Evolutionary conservation across 2,113 vertebrate genomes (phyloP).

Genomic region (Pavo muticus): DNA sequence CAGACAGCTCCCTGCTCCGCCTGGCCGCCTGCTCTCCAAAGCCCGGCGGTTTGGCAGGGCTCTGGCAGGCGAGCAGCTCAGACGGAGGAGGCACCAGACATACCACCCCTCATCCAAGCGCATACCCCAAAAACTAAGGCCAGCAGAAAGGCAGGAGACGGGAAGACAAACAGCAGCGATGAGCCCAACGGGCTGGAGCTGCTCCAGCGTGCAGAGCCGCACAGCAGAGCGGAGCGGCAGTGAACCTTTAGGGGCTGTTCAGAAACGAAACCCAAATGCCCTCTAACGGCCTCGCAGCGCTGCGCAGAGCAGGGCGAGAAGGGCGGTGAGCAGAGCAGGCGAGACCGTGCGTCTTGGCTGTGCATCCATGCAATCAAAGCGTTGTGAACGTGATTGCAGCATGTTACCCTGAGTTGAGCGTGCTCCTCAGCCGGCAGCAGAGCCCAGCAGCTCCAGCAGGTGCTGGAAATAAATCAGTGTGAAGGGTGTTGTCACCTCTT

Average conservation of each 20-base stretch:
- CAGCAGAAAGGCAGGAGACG: not conserved
- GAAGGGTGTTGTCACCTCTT: not conserved
- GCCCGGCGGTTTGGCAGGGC: conserved; percentile 31
- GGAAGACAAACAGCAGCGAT: not conserved
- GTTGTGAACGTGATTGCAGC: not conserved
- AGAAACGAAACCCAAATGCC: conserved; percentile 51
- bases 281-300: conserved; percentile 44
- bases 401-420: not conserved
- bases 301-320: not conserved
- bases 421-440: not conserved
- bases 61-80: not conserved
- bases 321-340: not conserved
- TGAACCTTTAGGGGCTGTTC: not conserved
- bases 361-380: not conserved
- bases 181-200: not conserved
- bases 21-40: conserved; percentile 12
- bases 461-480: not conserved
- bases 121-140: not conserved
- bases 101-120: not conserved
- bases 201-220: not conserved
- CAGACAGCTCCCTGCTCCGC: not conserved
- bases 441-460: not conserved
- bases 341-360: not conserved
- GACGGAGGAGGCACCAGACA: conserved; percentile 22
- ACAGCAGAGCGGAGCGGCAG: not conserved